Conservation (phyloP, 1,140 invertebrate genomes). For the Coptotermes formosanus region DNA sequence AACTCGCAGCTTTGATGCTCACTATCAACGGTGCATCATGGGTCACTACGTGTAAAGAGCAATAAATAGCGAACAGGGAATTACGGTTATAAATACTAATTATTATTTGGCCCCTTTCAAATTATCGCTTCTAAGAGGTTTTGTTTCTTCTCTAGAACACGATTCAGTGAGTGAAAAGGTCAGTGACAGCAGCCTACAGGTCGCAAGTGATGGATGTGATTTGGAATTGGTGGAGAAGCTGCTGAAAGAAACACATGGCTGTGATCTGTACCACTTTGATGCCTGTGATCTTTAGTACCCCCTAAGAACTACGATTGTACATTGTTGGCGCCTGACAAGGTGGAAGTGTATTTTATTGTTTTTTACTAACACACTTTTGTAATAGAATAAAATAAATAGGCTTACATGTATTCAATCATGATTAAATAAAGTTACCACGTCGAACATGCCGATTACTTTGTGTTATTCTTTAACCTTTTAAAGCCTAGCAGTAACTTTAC, state of each 20-base stretch:
- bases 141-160: conserved; percentile 22
- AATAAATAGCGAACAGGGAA: conserved; percentile 7
- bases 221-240: conserved; percentile 23
- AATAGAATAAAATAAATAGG: background rate
- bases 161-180: background rate
- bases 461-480: no score
- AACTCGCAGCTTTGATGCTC: conserved; percentile 18
- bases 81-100: background rate
- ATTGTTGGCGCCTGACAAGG: background rate
- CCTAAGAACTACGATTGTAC: background rate
- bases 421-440: no score
- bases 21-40: conserved; percentile 28
- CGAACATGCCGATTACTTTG: no score
- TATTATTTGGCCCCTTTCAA: background rate
- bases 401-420: no score
- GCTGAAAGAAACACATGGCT: conserved; percentile 25
- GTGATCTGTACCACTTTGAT: conserved; percentile 24
- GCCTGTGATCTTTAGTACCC: background rate
- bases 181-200: background rate
- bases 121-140: background rate
- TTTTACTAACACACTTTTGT: background rate
- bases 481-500: no score
- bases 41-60: conserved; percentile 27
- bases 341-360: background rate
- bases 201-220: background rate